These are phyloP conservation scores for Enteromius radiatus DNA, from an alignment of 2,797 vertebrate genomes.

Conservation along the genomic window DNA sequence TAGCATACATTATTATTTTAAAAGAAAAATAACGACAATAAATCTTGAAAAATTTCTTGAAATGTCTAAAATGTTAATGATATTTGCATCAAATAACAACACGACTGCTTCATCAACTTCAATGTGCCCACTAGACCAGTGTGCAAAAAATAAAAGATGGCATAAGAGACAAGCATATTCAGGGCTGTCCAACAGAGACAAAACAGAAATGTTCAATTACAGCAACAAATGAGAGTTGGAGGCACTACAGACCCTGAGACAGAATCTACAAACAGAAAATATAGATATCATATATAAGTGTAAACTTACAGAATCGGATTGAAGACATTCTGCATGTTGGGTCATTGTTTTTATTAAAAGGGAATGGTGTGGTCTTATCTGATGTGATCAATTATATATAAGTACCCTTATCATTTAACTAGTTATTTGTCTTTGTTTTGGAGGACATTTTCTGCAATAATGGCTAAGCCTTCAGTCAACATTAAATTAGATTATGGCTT, in stretches of 20 bases:
- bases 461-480: not conserved
- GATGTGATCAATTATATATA: conserved; percentile 13
- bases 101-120: conserved; percentile 27
- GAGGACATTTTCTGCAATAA: not conserved
- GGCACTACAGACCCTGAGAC: conserved; percentile 34
- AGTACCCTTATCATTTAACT: not conserved
- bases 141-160: conserved; percentile 18
- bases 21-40: not conserved
- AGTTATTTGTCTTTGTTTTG: not conserved
- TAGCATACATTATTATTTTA: not conserved
- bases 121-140: conserved; percentile 48
- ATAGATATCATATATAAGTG: conserved; percentile 3
- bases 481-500: conserved; percentile 12
- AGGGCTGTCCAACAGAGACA: conserved; percentile 11
- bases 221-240: conserved; percentile 29
- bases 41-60: not conserved
- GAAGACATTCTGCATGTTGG: conserved; percentile 1
- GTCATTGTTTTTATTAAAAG: not conserved
- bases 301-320: not conserved
- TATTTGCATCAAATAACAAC: conserved; percentile 49
- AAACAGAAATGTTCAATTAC: conserved; percentile 2
- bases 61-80: conserved; percentile 39
- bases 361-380: not conserved
- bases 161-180: conserved; percentile 21
- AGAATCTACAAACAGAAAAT: conserved; percentile 20